phyloP scores from a whole-genome alignment of 2,113 vertebrate species.

The Cochlearius cochlearius region DNA sequence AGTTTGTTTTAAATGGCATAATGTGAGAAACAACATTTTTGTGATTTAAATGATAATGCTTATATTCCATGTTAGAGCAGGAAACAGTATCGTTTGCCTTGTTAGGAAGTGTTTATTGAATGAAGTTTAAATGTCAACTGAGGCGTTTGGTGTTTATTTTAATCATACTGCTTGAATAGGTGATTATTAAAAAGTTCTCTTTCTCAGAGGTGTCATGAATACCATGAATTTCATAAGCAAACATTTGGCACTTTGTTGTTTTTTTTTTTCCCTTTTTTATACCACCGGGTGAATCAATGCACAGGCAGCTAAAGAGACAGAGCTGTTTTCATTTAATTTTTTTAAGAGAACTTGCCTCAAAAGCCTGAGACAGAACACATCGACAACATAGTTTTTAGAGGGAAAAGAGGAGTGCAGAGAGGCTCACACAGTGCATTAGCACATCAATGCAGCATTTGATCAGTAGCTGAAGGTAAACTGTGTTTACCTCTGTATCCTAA shows the following conservation, averaged over 20 bases:
- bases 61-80: neutral
- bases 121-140: slow-evolving; percentile 3
- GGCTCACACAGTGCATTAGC: neutral
- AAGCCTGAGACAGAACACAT: neutral
- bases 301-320: neutral
- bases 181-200: slow-evolving; percentile 6
- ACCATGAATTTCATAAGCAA: neutral
- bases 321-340: neutral
- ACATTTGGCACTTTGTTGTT: neutral
- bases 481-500: neutral
- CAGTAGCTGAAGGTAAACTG: neutral
- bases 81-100: neutral
- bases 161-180: neutral
- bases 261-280: neutral
- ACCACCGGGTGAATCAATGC: neutral
- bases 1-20: slow-evolving; percentile 40
- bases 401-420: neutral
- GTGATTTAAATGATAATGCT: neutral
- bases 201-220: neutral
- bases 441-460: neutral
- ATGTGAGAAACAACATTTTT: slow-evolving; percentile 21
- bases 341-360: neutral
- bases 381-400: neutral
- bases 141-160: slow-evolving; percentile 3
- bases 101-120: slow-evolving; percentile 31